These are phyloP conservation scores for Dolichotis patagonum DNA, from an alignment of 2,113 vertebrate species.

Conservation along the genomic window DNA sequence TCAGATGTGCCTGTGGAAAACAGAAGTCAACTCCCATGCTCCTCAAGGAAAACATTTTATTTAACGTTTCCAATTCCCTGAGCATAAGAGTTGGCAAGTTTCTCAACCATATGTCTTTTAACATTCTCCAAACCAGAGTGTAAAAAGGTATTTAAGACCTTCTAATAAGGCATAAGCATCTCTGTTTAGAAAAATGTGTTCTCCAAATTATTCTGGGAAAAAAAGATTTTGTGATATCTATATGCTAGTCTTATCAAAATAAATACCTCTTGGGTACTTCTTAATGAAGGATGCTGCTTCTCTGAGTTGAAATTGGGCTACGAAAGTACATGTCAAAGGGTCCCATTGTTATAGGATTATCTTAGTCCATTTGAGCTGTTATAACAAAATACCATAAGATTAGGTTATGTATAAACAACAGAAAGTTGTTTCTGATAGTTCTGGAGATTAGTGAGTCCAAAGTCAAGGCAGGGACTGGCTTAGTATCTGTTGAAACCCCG, in stretches of 20 bases:
- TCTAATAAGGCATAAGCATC: conserved; percentile 39
- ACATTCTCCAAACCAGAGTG: background rate
- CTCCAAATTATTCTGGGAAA: conserved; percentile 56
- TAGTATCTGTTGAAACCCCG: background rate
- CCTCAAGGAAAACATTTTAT: background rate
- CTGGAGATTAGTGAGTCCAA: background rate
- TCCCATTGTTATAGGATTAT: background rate
- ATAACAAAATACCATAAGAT: background rate
- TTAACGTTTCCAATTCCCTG: background rate
- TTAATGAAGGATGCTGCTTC: conserved; percentile 22
- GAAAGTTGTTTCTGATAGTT: background rate
- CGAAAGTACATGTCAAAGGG: background rate
- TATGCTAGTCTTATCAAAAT: conserved; percentile 14
- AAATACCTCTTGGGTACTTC: background rate
- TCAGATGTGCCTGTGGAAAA: background rate
- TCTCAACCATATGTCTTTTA: conserved; percentile 17
- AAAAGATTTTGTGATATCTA: background rate
- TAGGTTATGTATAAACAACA: background rate
- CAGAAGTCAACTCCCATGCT: background rate
- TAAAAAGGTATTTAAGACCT: conserved; percentile 45
- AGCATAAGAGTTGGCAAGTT: conserved; percentile 45
- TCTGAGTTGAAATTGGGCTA: background rate
- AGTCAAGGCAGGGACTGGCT: background rate
- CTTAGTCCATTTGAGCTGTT: background rate
- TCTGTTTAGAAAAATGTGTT: conserved; percentile 15